Conservation (phyloP, 2,113 vertebrate genomes). For the Perccottus glenii region DNA sequence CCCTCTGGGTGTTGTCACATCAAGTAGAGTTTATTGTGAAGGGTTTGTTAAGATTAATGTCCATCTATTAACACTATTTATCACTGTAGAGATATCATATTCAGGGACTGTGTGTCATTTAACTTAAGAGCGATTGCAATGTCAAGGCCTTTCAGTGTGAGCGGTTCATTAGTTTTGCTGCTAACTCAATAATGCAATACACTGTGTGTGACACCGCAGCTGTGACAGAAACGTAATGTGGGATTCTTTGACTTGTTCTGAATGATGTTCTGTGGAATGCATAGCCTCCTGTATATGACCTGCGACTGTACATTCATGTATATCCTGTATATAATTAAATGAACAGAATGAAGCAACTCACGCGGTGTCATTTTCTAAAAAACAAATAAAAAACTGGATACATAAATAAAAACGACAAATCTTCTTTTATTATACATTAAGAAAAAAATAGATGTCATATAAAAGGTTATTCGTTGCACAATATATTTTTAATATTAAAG, state of each 20-base stretch:
- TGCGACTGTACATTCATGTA: constrained; percentile 77
- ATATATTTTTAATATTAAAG: too few species aligned
- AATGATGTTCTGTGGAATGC: constrained; percentile 75
- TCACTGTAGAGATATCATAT: constrained; percentile 77
- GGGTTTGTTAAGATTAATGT: constrained; percentile 70
- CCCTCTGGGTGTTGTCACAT: constrained; percentile 36
- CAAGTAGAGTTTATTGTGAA: constrained; percentile 64
- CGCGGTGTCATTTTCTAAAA: too few species aligned
- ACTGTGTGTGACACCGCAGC: constrained; percentile 52
- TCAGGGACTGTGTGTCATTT: constrained; percentile 78
- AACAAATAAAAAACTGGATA: too few species aligned
- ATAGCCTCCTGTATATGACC: constrained; percentile 70
- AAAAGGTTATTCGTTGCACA: too few species aligned
- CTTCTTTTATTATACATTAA: neutral
- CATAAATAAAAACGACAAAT: neutral
- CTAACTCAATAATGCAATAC: constrained; percentile 83
- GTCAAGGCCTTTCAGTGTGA: constrained; percentile 48
- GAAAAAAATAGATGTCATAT: neutral
- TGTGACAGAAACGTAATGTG: constrained; percentile 55
- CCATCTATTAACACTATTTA: constrained; percentile 72
- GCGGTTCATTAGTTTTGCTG: constrained; percentile 74
- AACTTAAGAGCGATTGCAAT: constrained; percentile 43
- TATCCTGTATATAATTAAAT: constrained; percentile 82
- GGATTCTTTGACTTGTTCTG: constrained; percentile 57
- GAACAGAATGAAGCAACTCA: constrained; percentile 41